phyloP scores from a whole-genome alignment of 1,140 invertebrate genomes.

The Lerema accius region DNA sequence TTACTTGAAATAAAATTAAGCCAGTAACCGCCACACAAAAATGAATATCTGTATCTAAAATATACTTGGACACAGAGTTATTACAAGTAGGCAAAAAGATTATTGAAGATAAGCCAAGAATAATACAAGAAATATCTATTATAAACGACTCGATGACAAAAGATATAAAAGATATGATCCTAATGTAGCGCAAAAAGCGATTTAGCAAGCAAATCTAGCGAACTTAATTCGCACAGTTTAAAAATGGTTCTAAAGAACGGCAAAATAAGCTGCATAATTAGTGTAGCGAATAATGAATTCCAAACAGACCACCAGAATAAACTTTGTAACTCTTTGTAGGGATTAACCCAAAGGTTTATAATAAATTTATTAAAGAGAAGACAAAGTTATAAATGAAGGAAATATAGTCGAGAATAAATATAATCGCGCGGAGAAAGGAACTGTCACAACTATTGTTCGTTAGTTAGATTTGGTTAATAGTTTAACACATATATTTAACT shows the following conservation, averaged over 20 bases:
- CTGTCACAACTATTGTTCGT: too few species aligned
- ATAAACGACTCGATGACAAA: conserved; percentile 3
- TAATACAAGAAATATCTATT: conserved; percentile 2
- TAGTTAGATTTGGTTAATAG: too few species aligned
- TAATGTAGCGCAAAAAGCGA: conserved; percentile 34
- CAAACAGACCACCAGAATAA: conserved; percentile 41
- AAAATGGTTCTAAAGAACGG: too few species aligned
- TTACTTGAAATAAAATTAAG: too few species aligned
- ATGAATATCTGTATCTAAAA: too few species aligned
- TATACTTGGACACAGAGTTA: too few species aligned
- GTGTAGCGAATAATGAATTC: conserved; percentile 47
- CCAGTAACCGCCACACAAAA: too few species aligned
- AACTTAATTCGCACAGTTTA: conserved; percentile 25
- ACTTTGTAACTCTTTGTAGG: conserved; percentile 11
- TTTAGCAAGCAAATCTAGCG: conserved; percentile 32
- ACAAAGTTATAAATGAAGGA: neutral
- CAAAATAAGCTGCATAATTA: conserved; percentile 41
- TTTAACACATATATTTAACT: too few species aligned
- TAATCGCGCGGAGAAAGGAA: too few species aligned
- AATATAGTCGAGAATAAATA: neutral
- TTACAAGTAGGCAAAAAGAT: too few species aligned
- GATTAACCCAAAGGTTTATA: conserved; percentile 19
- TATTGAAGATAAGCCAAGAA: neutral
- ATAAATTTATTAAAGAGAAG: conserved; percentile 1
- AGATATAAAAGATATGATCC: conserved; percentile 15